Conservation (phyloP, 2,888 invertebrate species). For the Stenodema calcarata region DNA sequence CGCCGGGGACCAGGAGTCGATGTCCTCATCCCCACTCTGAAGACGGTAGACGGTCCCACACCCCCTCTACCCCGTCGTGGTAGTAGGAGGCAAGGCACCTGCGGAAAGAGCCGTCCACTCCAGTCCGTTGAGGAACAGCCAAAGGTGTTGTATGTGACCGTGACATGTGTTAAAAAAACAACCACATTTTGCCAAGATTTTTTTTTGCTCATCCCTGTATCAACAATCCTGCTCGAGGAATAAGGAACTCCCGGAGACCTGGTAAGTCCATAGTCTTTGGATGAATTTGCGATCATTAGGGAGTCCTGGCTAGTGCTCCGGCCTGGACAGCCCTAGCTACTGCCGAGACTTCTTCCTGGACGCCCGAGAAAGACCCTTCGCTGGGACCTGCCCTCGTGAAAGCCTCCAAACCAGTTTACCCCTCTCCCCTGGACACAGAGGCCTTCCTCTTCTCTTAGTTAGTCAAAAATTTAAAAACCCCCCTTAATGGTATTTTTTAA, state of each 20-base stretch:
- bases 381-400: slow-evolving; percentile 19
- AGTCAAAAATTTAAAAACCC: slow-evolving; percentile 50
- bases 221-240: neutral
- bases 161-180: slow-evolving; percentile 40
- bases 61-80: slow-evolving; percentile 16
- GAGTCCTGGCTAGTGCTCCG: neutral
- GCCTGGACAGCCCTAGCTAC: neutral
- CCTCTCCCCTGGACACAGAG: neutral
- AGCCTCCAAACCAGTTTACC: slow-evolving; percentile 14
- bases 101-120: slow-evolving; percentile 16
- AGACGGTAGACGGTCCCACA: neutral
- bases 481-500: slow-evolving; percentile 53
- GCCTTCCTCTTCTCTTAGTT: slow-evolving; percentile 8
- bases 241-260: neutral
- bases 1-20: slow-evolving; percentile 38
- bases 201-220: neutral
- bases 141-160: slow-evolving; percentile 41
- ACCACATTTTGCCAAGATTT: slow-evolving; percentile 7
- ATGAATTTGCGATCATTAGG: neutral
- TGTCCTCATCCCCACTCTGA: slow-evolving; percentile 45
- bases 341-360: neutral
- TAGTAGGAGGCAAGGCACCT: slow-evolving; percentile 43
- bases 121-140: slow-evolving; percentile 43
- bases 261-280: neutral
- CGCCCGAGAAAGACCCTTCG: neutral